Evolutionary conservation across 92 coral and sea anemone species (phyloP), one percentile per base, ranked within the genome.

Genomic region (Phymanthus crucifer): DNA sequence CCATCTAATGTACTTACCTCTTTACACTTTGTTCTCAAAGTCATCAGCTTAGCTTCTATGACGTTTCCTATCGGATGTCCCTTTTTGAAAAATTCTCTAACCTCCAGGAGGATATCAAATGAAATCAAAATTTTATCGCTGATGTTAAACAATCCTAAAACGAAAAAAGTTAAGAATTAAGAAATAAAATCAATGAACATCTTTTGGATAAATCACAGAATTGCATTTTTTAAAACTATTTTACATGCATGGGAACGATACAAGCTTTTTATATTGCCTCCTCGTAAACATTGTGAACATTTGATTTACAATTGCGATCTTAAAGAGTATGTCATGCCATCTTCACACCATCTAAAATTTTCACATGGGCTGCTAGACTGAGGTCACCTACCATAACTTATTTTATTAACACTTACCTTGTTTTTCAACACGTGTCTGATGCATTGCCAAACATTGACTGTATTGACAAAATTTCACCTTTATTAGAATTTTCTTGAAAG

Each of bases 91-190:
- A 71, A 70, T 26, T 84, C 83, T 26, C 87, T 68, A 64, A 80
- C 70, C 34, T 77, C 87, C 71, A 76, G 48, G 47, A 70, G 47
- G 21, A 83, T 77, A 27, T 77, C 77, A 21, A 77, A 52, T 9
- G 83, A 76, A 2, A 84, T 69, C n/a, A 84, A 56, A 8, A 84
- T 72, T 43, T 84, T 84, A 69, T 84, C 87, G 36, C 83, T 27
- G 32, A 83, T 77, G 66, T 83, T 83, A 57, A 83, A 83, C 38
- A 83, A 52, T 2, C 89, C 89, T 72, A 16, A 29, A 67, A 18
- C 6, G 19, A 29, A 67, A 32, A 67, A 4, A 29, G 13, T 2
- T 4, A 32, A 35, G 23, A 31, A 26, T 1, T 24, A 66, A 29
- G 12, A 6, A 66, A 29, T 21, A 66, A n/a, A 66, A 5, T 8